Conservation (phyloP, 2,888 invertebrate genomes). For the Lasioglossum malachurum region DNA sequence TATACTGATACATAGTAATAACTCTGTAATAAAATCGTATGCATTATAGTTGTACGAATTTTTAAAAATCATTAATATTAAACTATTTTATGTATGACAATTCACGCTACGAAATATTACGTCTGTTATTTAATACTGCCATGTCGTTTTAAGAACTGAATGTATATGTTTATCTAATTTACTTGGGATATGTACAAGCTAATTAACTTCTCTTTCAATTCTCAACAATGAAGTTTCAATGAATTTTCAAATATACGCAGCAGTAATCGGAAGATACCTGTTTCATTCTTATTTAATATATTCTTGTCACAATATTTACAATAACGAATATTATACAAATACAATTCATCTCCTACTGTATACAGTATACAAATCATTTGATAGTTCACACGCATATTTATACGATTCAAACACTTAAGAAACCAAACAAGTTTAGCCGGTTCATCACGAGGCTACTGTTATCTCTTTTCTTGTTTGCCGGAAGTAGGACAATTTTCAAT, state of each 20-base stretch:
- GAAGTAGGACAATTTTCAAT: constrained; percentile 11
- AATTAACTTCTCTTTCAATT: constrained; percentile 4
- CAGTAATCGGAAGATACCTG: constrained; percentile 21
- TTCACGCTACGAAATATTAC: constrained; percentile 52
- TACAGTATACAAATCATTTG: constrained; percentile 27
- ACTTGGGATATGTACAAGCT: constrained; percentile 19
- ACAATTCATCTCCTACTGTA: constrained; percentile 35
- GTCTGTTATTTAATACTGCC: constrained; percentile 49
- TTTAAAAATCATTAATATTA: constrained; percentile 26
- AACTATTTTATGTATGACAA: constrained; percentile 43
- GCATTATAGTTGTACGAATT: constrained; percentile 25
- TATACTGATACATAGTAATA: constrained; percentile 20
- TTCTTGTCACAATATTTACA: constrained; percentile 59
- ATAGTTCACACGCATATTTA: constrained; percentile 44
- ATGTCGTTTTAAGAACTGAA: constrained; percentile 37
- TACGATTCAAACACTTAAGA: constrained; percentile 39
- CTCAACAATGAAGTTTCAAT: constrained; percentile 11
- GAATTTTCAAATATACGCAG: constrained; percentile 38
- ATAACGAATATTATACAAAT: constrained; percentile 52
- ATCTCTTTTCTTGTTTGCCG: constrained; percentile 11
- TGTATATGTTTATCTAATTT: constrained; percentile 15
- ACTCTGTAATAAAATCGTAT: constrained; percentile 25
- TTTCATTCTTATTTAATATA: constrained; percentile 45
- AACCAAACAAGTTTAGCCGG: constrained; percentile 16
- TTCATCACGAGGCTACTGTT: constrained; percentile 11